Conservation (phyloP, 2,113 vertebrate genomes). For the Danionella cerebrum region DNA sequence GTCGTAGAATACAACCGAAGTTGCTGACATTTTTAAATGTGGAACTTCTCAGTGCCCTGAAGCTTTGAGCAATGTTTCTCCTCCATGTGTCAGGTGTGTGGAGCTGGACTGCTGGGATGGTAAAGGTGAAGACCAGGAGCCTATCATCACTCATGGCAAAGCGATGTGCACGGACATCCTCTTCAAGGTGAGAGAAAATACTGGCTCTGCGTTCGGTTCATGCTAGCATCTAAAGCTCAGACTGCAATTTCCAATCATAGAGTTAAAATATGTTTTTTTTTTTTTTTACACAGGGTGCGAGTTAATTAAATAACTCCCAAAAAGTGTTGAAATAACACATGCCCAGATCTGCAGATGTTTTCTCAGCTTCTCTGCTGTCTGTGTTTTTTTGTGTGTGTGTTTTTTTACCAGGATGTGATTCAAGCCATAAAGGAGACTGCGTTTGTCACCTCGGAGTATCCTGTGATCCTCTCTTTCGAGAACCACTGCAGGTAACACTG, state of each 20-base stretch:
- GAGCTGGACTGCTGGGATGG: conserved; percentile 98
- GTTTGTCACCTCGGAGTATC: conserved; percentile 90
- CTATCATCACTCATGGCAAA: conserved; percentile 97
- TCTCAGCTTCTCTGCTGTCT: not conserved
- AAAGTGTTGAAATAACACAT: too few relatives aligned
- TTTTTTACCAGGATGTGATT: conserved; percentile 81
- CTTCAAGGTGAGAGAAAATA: conserved; percentile 77
- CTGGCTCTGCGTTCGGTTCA: too few relatives aligned
- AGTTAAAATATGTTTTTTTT: too few relatives aligned
- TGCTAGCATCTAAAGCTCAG: too few relatives aligned
- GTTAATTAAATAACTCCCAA: too few relatives aligned
- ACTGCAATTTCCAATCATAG: too few relatives aligned
- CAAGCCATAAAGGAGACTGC: conserved; percentile 96
- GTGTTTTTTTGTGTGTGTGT: not conserved
- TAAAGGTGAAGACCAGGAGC: conserved; percentile 97
- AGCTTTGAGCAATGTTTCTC: too few relatives aligned
- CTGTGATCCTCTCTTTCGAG: conserved; percentile 97
- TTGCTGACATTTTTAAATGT: too few relatives aligned
- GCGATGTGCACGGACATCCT: conserved; percentile 99
- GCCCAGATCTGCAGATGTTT: not conserved
- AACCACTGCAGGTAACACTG: conserved; percentile 91
- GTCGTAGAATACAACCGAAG: too few relatives aligned
- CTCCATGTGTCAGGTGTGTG: conserved; percentile 93
- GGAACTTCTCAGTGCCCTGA: not conserved
- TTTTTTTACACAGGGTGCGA: too few relatives aligned